Evolutionary conservation across 2,888 invertebrate genomes (phyloP).

Genomic region (Apamea sordens): DNA sequence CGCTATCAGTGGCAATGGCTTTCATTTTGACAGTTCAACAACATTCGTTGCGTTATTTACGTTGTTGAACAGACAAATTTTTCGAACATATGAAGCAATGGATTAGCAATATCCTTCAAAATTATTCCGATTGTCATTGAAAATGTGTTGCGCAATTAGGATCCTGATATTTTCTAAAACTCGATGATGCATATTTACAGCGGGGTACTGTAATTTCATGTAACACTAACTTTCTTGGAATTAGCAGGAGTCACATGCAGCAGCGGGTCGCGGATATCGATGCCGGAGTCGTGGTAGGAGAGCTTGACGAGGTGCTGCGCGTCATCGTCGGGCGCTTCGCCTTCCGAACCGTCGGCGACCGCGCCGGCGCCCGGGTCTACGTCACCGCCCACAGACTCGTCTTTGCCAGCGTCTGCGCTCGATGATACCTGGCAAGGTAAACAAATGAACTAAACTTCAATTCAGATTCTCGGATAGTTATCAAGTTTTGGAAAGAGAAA

Average conservation of each 20-base stretch:
- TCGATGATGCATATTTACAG: not conserved
- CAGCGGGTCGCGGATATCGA: conserved; percentile 95
- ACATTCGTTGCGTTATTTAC: not conserved
- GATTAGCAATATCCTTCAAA: not conserved
- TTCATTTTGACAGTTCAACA: not conserved
- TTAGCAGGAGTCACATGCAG: conserved; percentile 92
- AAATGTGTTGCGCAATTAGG: not conserved
- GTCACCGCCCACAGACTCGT: conserved; percentile 69
- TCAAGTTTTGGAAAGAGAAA: not conserved
- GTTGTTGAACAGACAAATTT: not conserved
- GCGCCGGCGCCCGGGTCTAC: conserved; percentile 69
- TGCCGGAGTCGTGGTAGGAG: conserved; percentile 97
- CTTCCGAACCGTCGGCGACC: conserved; percentile 75
- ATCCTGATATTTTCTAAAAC: not conserved
- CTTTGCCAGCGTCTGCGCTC: conserved; percentile 78
- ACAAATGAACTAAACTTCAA: conserved; percentile 8
- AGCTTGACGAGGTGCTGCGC: conserved; percentile 93
- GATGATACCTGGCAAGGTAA: conserved; percentile 80
- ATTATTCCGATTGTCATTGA: not conserved
- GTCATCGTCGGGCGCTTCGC: conserved; percentile 72
- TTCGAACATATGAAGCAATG: not conserved
- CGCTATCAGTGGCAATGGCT: not conserved
- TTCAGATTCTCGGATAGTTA: conserved; percentile 4
- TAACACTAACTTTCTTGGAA: conserved; percentile 90
- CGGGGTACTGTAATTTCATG: not conserved